Conservation (phyloP, 2,888 invertebrate species). For the Odontomyia ornata region DNA sequence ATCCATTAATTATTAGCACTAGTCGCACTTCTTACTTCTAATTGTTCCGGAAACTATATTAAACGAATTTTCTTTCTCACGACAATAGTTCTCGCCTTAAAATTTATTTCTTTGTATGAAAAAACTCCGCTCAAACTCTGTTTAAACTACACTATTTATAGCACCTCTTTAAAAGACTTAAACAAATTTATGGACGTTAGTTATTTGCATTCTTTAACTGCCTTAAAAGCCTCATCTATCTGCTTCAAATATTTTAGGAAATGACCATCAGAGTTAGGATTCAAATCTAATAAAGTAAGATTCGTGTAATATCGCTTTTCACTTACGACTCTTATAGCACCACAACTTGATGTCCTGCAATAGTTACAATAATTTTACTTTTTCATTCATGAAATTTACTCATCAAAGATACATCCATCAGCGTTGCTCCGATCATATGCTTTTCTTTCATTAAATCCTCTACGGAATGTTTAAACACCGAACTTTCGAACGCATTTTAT, state of each 20-base stretch:
- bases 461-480: slow-evolving; percentile 33
- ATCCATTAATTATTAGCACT: no score
- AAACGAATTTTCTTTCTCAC: no score
- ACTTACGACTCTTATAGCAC: slow-evolving; percentile 53
- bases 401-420: slow-evolving; percentile 83
- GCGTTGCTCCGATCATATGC: slow-evolving; percentile 77
- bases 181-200: no score
- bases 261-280: slow-evolving; percentile 76
- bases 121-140: no score
- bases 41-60: no score
- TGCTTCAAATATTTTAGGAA: slow-evolving; percentile 71
- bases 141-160: no score
- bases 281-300: slow-evolving; percentile 77
- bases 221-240: slow-evolving; percentile 59
- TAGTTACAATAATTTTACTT: not conserved
- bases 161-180: no score
- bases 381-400: slow-evolving; percentile 69
- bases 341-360: slow-evolving; percentile 50
- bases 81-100: no score
- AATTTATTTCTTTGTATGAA: no score
- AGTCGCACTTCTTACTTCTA: no score
- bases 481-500: slow-evolving; percentile 48
- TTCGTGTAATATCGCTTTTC: slow-evolving; percentile 68
- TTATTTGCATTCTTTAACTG: not conserved
- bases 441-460: slow-evolving; percentile 54